Base-by-base conservation (phyloP, 2,888 invertebrate genomes). In the Acronicta psi region DNA sequence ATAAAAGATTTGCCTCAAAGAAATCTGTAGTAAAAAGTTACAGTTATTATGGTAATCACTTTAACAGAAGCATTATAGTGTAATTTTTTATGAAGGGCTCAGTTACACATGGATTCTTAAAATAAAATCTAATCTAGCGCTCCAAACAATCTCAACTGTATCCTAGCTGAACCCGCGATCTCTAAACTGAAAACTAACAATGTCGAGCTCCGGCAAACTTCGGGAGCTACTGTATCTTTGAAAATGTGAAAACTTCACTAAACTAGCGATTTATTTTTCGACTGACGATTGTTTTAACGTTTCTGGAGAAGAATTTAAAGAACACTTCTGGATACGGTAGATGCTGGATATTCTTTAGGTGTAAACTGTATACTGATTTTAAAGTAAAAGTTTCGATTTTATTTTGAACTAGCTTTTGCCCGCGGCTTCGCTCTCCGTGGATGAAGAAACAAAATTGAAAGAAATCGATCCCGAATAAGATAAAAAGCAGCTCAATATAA, bases 171-270 rank as follows among this genome's bases (percentile, higher is more conserved):
- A 64, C 73, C 75, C 76, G 57, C 69, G 79, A 78, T 78, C 73
- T 76, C 70, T 69, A 73, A 76, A 82, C 79, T 71, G 74, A 75
- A 75, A 77, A 75, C 80, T 75, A 75, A 81, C 82, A 82, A 75
- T 75, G 80, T 82, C 54, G 59, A 60, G 65, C 58, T 37, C 59
- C 37, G 54, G 13, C 37, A 25, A 71, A 69, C 62, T 68, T 58
- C 50, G 38, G 41, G 20, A 47, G 44, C 49, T 46, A 59, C 64
- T 59, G 69, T 79, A 79, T 79, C 77, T 81, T 63, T 68, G 65
- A 64, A 77, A 81, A 83, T 82, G 78, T 72, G 83, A 75, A 82
- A 82, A 83, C 68, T 83, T 69, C 40, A 53, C 61, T 69, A 59
- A 73, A 79, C 73, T 64, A 61, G 55, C 68, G 68, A 71, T 74